Evolutionary conservation across 2,113 vertebrate genomes (phyloP).

Genomic region (Arvicanthis niloticus): DNA sequence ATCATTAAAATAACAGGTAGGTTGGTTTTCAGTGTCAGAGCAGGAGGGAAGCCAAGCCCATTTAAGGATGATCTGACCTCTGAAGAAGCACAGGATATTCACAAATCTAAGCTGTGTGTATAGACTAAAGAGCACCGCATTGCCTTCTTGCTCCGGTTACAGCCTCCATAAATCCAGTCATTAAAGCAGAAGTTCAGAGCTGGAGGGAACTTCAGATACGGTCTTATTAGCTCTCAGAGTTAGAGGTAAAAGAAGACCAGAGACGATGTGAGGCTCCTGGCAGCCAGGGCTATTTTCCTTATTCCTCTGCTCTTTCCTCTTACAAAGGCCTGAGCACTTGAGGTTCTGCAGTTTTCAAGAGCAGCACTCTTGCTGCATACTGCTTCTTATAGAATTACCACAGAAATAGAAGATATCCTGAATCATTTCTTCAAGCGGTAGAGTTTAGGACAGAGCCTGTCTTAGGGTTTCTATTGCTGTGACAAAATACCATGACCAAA

Average conservation of each 20-base stretch:
- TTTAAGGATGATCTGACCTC: conserved; percentile 56
- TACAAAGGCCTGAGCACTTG: neutral
- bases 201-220: conserved; percentile 38
- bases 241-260: conserved; percentile 51
- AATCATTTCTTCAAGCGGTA: neutral
- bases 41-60: conserved; percentile 74
- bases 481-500: neutral
- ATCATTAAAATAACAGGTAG: conserved; percentile 66
- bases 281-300: neutral
- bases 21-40: conserved; percentile 78
- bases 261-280: neutral
- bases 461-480: neutral
- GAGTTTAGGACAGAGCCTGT: neutral
- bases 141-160: conserved; percentile 78
- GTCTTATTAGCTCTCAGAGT: conserved; percentile 46
- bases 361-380: neutral
- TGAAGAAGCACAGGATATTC: conserved; percentile 5
- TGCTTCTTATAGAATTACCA: neutral
- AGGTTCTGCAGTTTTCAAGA: neutral
- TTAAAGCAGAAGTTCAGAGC: conserved; percentile 24
- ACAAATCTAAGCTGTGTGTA: conserved; percentile 11
- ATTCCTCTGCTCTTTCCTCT: neutral
- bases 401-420: neutral
- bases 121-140: conserved; percentile 82
- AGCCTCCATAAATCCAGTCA: conserved; percentile 43